A percentile compares a stretch with the other conserved stretches of the same genome.
Conservation (phyloP, 53 echinoderm and acorn worm genomes). For the Temnopleurus reevesii region DNA sequence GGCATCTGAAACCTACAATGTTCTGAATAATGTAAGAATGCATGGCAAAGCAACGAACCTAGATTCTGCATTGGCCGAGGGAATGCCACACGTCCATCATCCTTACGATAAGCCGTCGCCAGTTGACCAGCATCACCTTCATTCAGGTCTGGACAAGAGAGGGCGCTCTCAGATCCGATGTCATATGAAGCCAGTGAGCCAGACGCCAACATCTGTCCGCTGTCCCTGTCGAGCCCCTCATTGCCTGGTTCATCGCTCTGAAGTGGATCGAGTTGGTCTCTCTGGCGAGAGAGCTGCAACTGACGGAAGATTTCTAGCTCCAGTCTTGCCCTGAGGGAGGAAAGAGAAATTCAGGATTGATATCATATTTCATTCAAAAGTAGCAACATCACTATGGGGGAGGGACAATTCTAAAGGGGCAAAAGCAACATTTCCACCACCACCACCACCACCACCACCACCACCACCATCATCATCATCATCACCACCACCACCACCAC, state of each 20-base stretch:
- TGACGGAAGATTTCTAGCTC: constrained; percentile 86
- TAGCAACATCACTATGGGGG: too few relatives aligned
- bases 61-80: constrained; percentile 72
- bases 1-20: too few relatives aligned
- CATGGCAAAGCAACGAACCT: constrained; percentile 54
- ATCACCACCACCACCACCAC: background rate
- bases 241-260: constrained; percentile 21
- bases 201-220: constrained; percentile 65
- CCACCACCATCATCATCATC: background rate
- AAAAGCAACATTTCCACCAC: too few relatives aligned
- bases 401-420: too few relatives aligned
- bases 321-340: constrained; percentile 70
- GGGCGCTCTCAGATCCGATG: constrained; percentile 43
- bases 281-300: constrained; percentile 76
- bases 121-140: background rate
- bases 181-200: constrained; percentile 62
- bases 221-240: constrained; percentile 52
- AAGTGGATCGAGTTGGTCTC: constrained; percentile 12
- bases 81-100: constrained; percentile 64
- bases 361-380: too few relatives aligned
- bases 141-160: constrained; percentile 33
- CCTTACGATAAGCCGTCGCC: constrained; percentile 29
- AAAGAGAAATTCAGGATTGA: too few relatives aligned
- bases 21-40: background rate
- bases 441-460: background rate